Conservation (phyloP, 1,140 invertebrate species). For the Euglossa dilemma region DNA sequence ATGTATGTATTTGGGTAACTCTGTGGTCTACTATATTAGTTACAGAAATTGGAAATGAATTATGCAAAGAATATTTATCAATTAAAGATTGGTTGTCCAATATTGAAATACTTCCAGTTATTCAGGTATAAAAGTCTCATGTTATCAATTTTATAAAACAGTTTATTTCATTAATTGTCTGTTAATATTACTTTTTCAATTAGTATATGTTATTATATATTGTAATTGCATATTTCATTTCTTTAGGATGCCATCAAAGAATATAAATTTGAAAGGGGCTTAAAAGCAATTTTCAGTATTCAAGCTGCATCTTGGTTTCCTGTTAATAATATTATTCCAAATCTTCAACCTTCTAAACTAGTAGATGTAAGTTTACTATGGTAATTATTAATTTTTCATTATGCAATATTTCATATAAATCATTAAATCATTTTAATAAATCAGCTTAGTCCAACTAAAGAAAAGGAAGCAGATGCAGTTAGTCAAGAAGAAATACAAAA, state of each 20-base stretch:
- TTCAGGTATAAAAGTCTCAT: constrained; percentile 79
- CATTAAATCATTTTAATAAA: too few species aligned
- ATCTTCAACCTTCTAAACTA: constrained; percentile 70
- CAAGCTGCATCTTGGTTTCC: constrained; percentile 77
- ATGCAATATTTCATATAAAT: background rate
- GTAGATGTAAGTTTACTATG: constrained; percentile 55
- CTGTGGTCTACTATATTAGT: constrained; percentile 84
- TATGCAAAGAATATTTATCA: constrained; percentile 79
- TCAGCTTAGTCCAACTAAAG: constrained; percentile 63
- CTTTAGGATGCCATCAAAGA: constrained; percentile 72
- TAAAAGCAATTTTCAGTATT: constrained; percentile 73
- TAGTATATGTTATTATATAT: constrained; percentile 35
- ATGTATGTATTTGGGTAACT: constrained; percentile 86
- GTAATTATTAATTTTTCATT: constrained; percentile 18
- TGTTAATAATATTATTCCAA: constrained; percentile 75
- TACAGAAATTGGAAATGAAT: constrained; percentile 77
- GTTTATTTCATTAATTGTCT: background rate
- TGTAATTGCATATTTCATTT: constrained; percentile 51
- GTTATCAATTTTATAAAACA: background rate
- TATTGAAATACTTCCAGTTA: constrained; percentile 80
- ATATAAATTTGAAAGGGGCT: constrained; percentile 72
- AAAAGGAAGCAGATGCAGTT: constrained; percentile 72
- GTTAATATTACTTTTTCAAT: constrained; percentile 34
- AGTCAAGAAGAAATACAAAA: constrained; percentile 73
- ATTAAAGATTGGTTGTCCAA: constrained; percentile 82